phyloP scores from a whole-genome alignment of 2,888 invertebrate species.

The Meloe dianella region DNA sequence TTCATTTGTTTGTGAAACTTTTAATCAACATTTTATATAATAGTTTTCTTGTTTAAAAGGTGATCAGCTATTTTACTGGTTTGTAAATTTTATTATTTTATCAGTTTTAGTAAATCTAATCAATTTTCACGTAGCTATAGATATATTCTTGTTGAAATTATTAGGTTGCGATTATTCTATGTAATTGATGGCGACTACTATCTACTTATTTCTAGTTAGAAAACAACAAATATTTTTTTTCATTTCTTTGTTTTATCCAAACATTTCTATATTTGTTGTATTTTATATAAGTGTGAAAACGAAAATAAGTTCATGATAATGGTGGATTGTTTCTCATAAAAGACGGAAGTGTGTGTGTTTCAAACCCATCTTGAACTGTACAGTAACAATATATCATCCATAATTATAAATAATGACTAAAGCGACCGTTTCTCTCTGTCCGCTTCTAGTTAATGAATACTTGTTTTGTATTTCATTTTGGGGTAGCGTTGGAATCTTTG shows the following conservation, averaged over 20 bases:
- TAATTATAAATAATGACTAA: conserved; percentile 34
- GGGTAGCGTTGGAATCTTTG: conserved; percentile 20
- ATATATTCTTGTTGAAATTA: conserved; percentile 20
- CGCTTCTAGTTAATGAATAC: conserved; percentile 32
- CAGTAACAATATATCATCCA: conserved; percentile 30
- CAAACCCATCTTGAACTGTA: conserved; percentile 23
- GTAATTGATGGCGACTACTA: conserved; percentile 22
- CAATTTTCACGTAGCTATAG: conserved; percentile 25
- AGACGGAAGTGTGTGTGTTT: conserved; percentile 4
- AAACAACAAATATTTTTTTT: conserved; percentile 25
- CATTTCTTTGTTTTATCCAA: not conserved
- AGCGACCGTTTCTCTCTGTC: conserved; percentile 31
- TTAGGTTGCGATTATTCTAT: conserved; percentile 11
- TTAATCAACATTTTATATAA: not conserved
- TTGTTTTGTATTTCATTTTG: conserved; percentile 28
- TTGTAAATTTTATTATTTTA: conserved; percentile 24
- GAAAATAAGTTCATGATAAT: conserved; percentile 4
- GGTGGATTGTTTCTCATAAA: not conserved
- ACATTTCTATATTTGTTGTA: too few relatives aligned
- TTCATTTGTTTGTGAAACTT: not conserved
- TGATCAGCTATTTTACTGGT: conserved; percentile 12
- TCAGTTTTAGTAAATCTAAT: conserved; percentile 9
- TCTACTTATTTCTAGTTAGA: conserved; percentile 9
- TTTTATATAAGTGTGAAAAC: not conserved
- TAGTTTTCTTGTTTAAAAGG: not conserved